Conservation (phyloP, 1,140 invertebrate species). For the Drosophila cardini region DNA sequence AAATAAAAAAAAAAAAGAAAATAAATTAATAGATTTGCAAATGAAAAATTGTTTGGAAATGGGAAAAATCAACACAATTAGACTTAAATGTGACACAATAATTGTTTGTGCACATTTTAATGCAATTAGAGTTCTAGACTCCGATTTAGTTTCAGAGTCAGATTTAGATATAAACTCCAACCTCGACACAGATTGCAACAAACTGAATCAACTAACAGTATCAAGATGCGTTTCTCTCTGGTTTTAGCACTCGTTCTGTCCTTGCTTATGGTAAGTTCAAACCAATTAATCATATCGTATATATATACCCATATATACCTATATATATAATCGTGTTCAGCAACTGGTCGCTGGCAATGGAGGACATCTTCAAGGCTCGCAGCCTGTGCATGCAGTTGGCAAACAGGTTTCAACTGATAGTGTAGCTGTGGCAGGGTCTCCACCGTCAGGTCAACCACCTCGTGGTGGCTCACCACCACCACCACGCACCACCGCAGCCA, state of each 20-base stretch:
- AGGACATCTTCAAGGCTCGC: not conserved
- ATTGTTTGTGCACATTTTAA: constrained; percentile 39
- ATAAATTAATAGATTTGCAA: constrained; percentile 18
- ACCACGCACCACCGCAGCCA: constrained; percentile 45
- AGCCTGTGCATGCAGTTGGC: constrained; percentile 27
- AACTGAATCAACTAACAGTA: constrained; percentile 37
- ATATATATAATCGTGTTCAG: constrained; percentile 14
- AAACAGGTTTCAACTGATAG: not conserved
- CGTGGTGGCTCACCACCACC: constrained; percentile 44
- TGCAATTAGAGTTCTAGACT: constrained; percentile 33
- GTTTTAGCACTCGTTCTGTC: constrained; percentile 51
- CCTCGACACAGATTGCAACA: constrained; percentile 60
- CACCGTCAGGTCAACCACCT: constrained; percentile 38
- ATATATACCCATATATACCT: not conserved
- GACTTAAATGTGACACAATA: constrained; percentile 58
- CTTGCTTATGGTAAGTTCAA: constrained; percentile 53
- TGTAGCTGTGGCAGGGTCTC: constrained; percentile 18
- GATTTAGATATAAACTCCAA: constrained; percentile 52
- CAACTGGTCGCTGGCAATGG: constrained; percentile 36
- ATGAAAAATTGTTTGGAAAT: constrained; percentile 20
- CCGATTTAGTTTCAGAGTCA: not conserved
- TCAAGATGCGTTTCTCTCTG: constrained; percentile 65
- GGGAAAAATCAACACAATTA: constrained; percentile 56
- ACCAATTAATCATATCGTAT: not conserved
- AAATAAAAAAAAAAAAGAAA: constrained; percentile 32